Evolutionary conservation across 1,140 invertebrate species (phyloP).

Genomic region (Delia radicum): DNA sequence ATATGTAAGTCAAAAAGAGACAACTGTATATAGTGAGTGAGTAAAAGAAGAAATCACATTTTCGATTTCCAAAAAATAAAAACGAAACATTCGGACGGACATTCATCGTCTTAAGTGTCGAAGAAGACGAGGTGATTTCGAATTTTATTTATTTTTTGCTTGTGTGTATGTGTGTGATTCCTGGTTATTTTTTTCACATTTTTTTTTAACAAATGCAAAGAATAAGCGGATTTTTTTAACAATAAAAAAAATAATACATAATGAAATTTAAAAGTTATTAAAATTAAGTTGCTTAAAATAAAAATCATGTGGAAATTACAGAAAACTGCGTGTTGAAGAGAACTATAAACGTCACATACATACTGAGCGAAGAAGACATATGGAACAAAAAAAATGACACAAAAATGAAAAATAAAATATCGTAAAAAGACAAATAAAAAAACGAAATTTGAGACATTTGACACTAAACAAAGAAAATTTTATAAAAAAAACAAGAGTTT

Average conservation of each 20-base stretch:
- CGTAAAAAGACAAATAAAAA: not conserved
- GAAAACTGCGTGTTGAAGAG: not conserved
- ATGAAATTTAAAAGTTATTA: not conserved
- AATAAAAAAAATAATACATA: not conserved
- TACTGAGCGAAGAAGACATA: not conserved
- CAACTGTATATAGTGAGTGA: not conserved
- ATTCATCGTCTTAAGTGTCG: not conserved
- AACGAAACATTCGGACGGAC: slow-evolving; percentile 1
- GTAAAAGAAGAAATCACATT: not conserved
- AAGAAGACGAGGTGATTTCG: not conserved
- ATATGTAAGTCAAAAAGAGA: not conserved
- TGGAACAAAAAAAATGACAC: slow-evolving; percentile 4
- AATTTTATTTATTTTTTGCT: not conserved
- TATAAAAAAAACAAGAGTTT: not conserved
- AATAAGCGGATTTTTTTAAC: not conserved
- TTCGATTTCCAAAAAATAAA: slow-evolving; percentile 17
- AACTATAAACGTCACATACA: not conserved
- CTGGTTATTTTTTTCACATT: not conserved
- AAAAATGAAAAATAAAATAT: not conserved
- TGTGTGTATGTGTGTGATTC: slow-evolving; percentile 3
- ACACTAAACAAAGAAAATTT: slow-evolving; percentile 6
- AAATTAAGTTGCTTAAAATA: slow-evolving; percentile 10
- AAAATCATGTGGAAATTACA: slow-evolving; percentile 11
- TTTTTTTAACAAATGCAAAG: not conserved
- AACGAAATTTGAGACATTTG: not conserved